Evolutionary conservation across 2,113 vertebrate genomes (phyloP).

Genomic region (Prinia subflava): DNA sequence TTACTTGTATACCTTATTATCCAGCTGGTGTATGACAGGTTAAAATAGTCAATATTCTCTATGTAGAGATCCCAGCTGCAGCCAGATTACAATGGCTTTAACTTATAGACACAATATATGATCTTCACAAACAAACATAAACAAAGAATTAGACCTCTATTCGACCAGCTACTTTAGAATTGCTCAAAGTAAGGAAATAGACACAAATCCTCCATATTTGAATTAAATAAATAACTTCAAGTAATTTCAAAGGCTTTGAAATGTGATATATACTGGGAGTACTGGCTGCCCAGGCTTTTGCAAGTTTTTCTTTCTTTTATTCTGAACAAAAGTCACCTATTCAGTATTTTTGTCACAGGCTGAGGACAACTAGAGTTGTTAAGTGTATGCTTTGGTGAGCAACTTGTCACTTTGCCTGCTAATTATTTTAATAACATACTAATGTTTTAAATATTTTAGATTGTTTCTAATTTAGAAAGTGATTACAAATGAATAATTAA

Average conservation of each 20-base stretch:
- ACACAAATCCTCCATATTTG: not conserved
- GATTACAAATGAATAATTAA: conserved; percentile 9
- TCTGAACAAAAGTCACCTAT: not conserved
- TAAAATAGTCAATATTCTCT: not conserved
- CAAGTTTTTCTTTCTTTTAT: not conserved
- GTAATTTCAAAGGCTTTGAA: not conserved
- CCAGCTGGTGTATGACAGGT: not conserved
- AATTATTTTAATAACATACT: conserved; percentile 5
- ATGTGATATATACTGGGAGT: not conserved
- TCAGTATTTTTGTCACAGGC: not conserved
- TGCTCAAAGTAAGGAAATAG: not conserved
- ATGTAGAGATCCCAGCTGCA: not conserved
- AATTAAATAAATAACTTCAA: not conserved
- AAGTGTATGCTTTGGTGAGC: not conserved
- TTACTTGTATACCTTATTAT: not conserved
- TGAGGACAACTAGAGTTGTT: not conserved
- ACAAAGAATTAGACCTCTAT: not conserved
- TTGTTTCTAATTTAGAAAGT: not conserved
- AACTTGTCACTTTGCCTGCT: not conserved
- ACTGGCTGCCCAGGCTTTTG: not conserved
- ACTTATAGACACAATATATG: not conserved
- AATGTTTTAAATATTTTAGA: conserved; percentile 34
- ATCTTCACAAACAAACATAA: not conserved
- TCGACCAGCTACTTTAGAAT: not conserved
- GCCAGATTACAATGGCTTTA: not conserved